Base-by-base conservation (phyloP, 2,113 vertebrate genomes). In the Uria aalge region DNA sequence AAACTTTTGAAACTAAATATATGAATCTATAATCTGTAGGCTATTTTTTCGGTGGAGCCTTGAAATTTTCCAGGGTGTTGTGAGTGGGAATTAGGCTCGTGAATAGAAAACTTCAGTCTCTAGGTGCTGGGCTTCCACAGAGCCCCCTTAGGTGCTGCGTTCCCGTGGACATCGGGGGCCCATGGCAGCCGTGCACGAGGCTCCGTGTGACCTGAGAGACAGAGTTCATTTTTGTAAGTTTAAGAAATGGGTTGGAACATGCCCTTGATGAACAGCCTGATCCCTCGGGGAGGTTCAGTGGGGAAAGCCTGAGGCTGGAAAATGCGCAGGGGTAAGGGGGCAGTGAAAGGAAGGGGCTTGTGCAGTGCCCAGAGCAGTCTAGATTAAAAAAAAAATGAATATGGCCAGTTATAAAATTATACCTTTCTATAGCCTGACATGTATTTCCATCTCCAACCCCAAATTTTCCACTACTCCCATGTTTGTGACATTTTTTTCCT, bases 251-350 rank as follows among this genome's bases (percentile, higher is more conserved):
- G 38, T 30, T 3, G 4, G 52, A 36, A 36, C 19, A 29, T 76
- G 19, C 12, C 11, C 69, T 45, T 67, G 34, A 36, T 38, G 36
- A 82, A n/a, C 71, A 68, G 23, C 27, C 60, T 62, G 52, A 67
- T n/a, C 17, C 36, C 36, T 62, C 0, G 0, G 34, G 15, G 48
- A 85, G 13, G 17, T 76, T 79, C 18, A 47, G 6, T 22, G 45
- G 9, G 36, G 67, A 73, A 76, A 86, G 60, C 11, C 12, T 15
- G 75, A 88, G 62, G 36, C 43, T 75, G 48, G 34, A 75, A 79
- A 72, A 69, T 23, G 27, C 1, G 1, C 26, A 4, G 4, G 30
- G 48, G 12, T 36, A 64, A 62, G 45, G 0, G 4, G 19, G 20
- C 32, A 7, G 10, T 45, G 57, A 60, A 34, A 52, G 56, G 32